Evolutionary conservation across 2,113 vertebrate genomes (phyloP).

Genomic region (Centropristis striata): DNA sequence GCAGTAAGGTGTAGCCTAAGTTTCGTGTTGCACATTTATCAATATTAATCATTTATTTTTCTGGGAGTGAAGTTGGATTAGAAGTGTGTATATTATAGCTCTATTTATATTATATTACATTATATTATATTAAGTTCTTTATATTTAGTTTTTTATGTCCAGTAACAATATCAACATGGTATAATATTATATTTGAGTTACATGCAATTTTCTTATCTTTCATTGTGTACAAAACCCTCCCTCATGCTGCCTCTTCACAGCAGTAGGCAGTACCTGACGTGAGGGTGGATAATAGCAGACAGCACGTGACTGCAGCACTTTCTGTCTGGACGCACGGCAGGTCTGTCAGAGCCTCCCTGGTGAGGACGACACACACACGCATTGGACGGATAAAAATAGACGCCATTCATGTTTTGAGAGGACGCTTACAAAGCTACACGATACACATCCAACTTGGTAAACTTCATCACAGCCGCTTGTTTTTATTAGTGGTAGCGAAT

Average conservation of each 20-base stretch:
- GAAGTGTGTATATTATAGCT: background rate
- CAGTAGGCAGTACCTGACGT: conserved; percentile 64
- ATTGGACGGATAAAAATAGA: conserved; percentile 66
- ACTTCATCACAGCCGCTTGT: conserved; percentile 24
- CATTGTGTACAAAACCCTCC: background rate
- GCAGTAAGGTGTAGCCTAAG: background rate
- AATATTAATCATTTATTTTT: background rate
- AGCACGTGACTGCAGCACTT: conserved; percentile 82
- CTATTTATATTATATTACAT: background rate
- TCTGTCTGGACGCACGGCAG: conserved; percentile 65
- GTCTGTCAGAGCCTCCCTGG: conserved; percentile 66
- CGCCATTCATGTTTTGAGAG: conserved; percentile 47
- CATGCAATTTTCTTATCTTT: background rate
- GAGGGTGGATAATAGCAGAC: conserved; percentile 70
- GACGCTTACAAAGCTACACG: conserved; percentile 3
- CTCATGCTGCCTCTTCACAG: background rate
- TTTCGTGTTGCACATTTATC: background rate
- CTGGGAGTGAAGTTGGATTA: background rate
- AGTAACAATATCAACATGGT: background rate
- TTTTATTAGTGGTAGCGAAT: background rate
- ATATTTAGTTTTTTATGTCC: background rate
- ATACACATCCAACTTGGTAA: conserved; percentile 34
- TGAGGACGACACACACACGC: conserved; percentile 54
- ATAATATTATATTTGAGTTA: background rate
- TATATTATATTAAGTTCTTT: background rate